Conservation (phyloP, 2,888 invertebrate genomes). For the Drosophila kambysellisi region DNA sequence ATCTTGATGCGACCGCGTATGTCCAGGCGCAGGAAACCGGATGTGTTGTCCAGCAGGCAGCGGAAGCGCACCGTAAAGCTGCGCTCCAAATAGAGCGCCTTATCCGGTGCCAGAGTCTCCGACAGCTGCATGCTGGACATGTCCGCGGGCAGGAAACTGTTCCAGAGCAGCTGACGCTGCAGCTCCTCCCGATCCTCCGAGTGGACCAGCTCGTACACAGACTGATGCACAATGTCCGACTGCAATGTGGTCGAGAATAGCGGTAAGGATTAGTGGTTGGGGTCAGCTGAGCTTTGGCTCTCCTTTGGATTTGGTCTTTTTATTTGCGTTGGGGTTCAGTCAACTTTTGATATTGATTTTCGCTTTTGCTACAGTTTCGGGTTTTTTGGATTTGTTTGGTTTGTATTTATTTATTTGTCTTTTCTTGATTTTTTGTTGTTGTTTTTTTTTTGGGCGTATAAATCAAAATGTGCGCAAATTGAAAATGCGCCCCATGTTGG, state of each 20-base stretch:
- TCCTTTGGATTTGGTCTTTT: not conserved
- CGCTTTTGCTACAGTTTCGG: constrained; percentile 50
- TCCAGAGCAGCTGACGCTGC: constrained; percentile 97
- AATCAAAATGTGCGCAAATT: constrained; percentile 82
- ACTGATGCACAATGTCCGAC: constrained; percentile 99
- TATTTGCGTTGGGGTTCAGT: constrained; percentile 51
- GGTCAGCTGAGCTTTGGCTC: constrained; percentile 6
- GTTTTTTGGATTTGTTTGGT: constrained; percentile 15
- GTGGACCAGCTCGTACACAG: constrained; percentile 99
- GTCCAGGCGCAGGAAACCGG: constrained; percentile 98
- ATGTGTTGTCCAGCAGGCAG: constrained; percentile 99
- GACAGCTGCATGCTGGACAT: constrained; percentile 90
- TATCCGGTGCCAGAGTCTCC: constrained; percentile 95
- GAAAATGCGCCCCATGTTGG: constrained; percentile 81
- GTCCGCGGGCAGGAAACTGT: constrained; percentile 92
- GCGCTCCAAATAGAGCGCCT: constrained; percentile 95
- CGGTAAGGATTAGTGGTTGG: not conserved
- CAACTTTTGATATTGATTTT: constrained; percentile 68
- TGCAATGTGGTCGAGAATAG: constrained; percentile 86
- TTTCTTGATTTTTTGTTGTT: constrained; percentile 10
- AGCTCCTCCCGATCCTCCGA: constrained; percentile 99
- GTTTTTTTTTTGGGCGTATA: constrained; percentile 71
- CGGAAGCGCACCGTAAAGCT: constrained; percentile 99
- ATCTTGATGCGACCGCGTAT: constrained; percentile 98
- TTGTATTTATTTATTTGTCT: constrained; percentile 34